phyloP scores from a whole-genome alignment of 1,140 invertebrate genomes.

The Leptoteleia sp. region DNA sequence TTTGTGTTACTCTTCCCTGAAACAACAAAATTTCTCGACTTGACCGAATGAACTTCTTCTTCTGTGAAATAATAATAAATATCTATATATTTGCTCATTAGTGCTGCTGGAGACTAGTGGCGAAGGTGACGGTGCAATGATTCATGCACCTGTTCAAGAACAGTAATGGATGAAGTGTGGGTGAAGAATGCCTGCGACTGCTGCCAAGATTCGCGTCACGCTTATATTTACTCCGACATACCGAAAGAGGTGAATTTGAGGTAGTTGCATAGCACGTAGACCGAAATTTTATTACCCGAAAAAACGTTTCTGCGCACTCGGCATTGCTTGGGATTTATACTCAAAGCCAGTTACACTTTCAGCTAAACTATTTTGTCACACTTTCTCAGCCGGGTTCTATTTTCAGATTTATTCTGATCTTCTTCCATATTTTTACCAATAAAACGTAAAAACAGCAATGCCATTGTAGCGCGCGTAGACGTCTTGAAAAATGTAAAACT shows the following conservation, averaged over 20 bases:
- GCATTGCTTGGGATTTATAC: slow-evolving; percentile 47
- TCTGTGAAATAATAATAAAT: slow-evolving; percentile 45
- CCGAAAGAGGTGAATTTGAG: slow-evolving; percentile 66
- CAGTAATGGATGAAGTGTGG: slow-evolving; percentile 74
- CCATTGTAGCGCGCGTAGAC: background rate
- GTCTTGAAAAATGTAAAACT: background rate
- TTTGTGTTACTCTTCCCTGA: no score
- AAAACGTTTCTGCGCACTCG: slow-evolving; percentile 59
- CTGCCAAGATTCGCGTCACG: slow-evolving; percentile 75
- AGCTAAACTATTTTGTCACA: slow-evolving; percentile 53
- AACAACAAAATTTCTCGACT: no score
- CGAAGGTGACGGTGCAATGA: slow-evolving; percentile 64
- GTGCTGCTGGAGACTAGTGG: slow-evolving; percentile 35
- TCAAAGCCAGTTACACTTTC: slow-evolving; percentile 53
- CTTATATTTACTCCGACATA: slow-evolving; percentile 75
- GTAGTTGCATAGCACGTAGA: slow-evolving; percentile 62
- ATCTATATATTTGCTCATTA: slow-evolving; percentile 46
- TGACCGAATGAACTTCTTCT: background rate
- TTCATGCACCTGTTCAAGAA: slow-evolving; percentile 73
- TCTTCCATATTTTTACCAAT: slow-evolving; percentile 20
- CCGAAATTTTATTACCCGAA: slow-evolving; percentile 63
- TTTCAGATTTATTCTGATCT: slow-evolving; percentile 40
- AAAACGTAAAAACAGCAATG: slow-evolving; percentile 15
- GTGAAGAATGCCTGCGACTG: slow-evolving; percentile 68
- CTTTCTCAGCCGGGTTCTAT: slow-evolving; percentile 31